Evolutionary conservation across 1,140 invertebrate genomes (phyloP), one percentile per base, ranked within the genome.

Genomic region (Bombus impatiens): DNA sequence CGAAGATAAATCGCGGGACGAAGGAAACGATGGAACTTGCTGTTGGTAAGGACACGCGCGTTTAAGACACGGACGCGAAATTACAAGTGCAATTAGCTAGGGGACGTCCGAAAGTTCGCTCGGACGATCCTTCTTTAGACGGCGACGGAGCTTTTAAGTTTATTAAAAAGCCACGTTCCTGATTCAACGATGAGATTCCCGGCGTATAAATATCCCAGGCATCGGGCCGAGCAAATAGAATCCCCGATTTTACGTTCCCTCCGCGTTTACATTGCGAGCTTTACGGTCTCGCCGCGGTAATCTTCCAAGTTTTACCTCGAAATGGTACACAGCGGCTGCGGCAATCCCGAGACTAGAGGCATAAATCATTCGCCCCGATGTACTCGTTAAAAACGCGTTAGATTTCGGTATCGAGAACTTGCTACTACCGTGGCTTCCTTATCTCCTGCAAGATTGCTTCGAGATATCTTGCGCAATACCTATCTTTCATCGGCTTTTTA

Each of bases 341-440:
- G 72, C 72, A 47, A 74, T 44, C 12, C 28, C 40, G 71, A n/a
- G 40, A n/a, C 35, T n/a, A n/a, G 15, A 18, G 15, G 40, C 42
- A 44, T 74, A 74, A 42, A 74, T 74, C 72, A 74, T 44, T 47
- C 42, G 72, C 12, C 18, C 32, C 42, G 25, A 59, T 37, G 32
- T 42, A 62, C 78, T 80, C 78, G 79, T 81, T 81, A 81, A 72
- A 81, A 72, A 81, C 47, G 47, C 79, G 59, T 81, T 81, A 81
- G 47, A 81, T 53, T 53, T n/a, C n/a, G 44, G 40, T 37, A 68
- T 65, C n/a, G 67, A 40, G 47, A 53, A 40, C 15, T 57, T 32
- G 67, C 37, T 71, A 10, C 65, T 25, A 10, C 25, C 15, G 37
- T 25, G 35, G 47, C n/a, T 59, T n/a, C 18, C 35, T 40, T 40